A percentile compares a stretch with the other conserved stretches of the same genome.
Conservation (phyloP, 1,140 invertebrate species). For the Panonychus citri region DNA sequence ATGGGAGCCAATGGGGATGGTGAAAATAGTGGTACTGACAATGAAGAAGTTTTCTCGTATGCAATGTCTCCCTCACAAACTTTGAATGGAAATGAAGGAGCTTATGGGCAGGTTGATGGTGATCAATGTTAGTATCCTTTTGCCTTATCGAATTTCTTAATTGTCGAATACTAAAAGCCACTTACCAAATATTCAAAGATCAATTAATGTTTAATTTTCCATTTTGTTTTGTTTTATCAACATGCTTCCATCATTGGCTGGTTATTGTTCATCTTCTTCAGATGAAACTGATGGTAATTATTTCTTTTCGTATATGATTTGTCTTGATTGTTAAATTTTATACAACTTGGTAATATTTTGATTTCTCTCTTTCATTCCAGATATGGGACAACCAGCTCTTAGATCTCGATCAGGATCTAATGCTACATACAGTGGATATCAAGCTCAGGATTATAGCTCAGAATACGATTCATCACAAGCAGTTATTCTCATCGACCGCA, state of each 20-base stretch:
- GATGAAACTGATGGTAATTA: too few species aligned
- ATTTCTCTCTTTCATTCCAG: background rate
- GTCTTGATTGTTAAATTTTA: too few species aligned
- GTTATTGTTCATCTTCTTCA: too few species aligned
- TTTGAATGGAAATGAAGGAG: background rate
- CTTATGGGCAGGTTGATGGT: background rate
- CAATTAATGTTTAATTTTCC: too few species aligned
- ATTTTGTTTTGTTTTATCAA: too few species aligned
- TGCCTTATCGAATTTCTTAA: background rate
- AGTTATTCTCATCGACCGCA: slow-evolving; percentile 12
- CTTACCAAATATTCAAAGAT: too few species aligned
- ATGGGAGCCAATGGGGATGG: background rate
- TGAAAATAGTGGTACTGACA: slow-evolving; percentile 2
- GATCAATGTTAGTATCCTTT: background rate
- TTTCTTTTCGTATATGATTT: too few species aligned
- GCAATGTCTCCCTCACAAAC: slow-evolving; percentile 8
- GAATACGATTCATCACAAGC: background rate
- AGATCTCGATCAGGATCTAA: background rate
- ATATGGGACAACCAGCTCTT: background rate
- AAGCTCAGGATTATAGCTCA: too few species aligned
- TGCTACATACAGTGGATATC: background rate
- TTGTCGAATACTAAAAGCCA: background rate
- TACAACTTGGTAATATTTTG: background rate
- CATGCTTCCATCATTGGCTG: too few species aligned
- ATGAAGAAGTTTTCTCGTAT: slow-evolving; percentile 10